Base-by-base conservation (phyloP, 1,140 invertebrate species). In the Pissodes strobi region DNA sequence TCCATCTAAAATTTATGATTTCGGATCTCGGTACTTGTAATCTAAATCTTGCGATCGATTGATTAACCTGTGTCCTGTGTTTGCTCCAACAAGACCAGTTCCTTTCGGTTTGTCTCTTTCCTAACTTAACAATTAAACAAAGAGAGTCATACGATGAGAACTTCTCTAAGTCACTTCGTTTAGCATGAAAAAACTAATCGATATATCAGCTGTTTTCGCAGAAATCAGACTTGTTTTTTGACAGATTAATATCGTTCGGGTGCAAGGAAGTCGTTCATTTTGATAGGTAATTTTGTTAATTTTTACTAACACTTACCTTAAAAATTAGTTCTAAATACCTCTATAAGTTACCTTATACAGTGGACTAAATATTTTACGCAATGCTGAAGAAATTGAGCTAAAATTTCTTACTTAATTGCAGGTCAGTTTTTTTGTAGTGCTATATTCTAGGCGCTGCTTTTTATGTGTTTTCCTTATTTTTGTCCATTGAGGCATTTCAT, bases 231-330 rank as follows among this genome's bases (percentile, higher is more conserved):
- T 62, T 52, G 37, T 52, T 52, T 58, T 62, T 62, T 62, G 59
- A 62, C 59, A 62, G 49, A 52, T 45, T n/a, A n/a, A n/a, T n/a
- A n/a, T 49, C 59, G 30, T 45, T 18, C 38, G 17, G 59, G 59
- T 62, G 59, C 48, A 10, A 43, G 48, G 45, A n/a, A n/a, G n/a
- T n/a, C 39, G 15, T 15, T 39, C 25, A 12, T 49, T 41, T 27
- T 49, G 48, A 39, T 39, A 62, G 59, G 59, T 62, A 62, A 62
- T 52, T 62, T 52, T 62, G n/a, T 46, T 21, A 25, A 23, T 37
- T 57, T 13, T 25, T 27, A 27, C 3, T 22, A 21, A 6, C 19
- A 43, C 8, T 12, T 57, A n/a, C 41, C 30, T 34, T 8, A 34
- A 8, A 34, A 8, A 8, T 34, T 8, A 8, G 30, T 34, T 34